Percentiles rank a stretch among this genome's conserved stretches.
Evolutionary conservation across 2,888 invertebrate species (phyloP).

Genomic region (Calameuta pallipes): DNA sequence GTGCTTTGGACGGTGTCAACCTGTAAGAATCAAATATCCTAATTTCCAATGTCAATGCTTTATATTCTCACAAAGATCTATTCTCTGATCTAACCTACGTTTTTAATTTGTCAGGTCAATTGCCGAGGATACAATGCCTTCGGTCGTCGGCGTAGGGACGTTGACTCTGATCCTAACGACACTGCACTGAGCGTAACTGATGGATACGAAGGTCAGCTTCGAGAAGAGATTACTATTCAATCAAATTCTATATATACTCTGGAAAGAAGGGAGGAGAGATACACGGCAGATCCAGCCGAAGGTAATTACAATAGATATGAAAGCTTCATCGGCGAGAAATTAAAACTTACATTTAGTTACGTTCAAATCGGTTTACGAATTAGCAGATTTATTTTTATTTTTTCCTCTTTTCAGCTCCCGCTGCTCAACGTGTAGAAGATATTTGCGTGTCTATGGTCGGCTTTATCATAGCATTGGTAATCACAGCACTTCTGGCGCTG

Average conservation of each 20-base stretch:
- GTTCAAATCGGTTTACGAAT: background rate
- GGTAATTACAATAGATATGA: slow-evolving; percentile 66
- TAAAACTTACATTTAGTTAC: background rate
- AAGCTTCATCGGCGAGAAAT: background rate
- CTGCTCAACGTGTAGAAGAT: slow-evolving; percentile 75
- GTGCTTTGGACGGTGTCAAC: slow-evolving; percentile 95
- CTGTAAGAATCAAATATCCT: slow-evolving; percentile 72
- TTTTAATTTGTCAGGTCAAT: slow-evolving; percentile 75
- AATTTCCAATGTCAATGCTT: background rate
- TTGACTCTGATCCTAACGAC: slow-evolving; percentile 68
- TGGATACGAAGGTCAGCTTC: slow-evolving; percentile 77
- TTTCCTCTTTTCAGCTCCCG: slow-evolving; percentile 66
- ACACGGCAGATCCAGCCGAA: slow-evolving; percentile 82
- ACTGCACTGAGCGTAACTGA: slow-evolving; percentile 73
- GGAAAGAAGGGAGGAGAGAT: slow-evolving; percentile 83
- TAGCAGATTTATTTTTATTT: background rate
- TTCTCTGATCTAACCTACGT: background rate
- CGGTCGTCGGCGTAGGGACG: slow-evolving; percentile 81
- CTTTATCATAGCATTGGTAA: slow-evolving; percentile 90
- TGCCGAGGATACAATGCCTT: slow-evolving; percentile 92
- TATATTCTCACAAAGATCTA: background rate
- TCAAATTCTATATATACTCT: slow-evolving; percentile 92
- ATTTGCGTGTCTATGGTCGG: slow-evolving; percentile 95
- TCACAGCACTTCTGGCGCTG: slow-evolving; percentile 90
- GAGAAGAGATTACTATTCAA: slow-evolving; percentile 93